These are phyloP conservation scores for Rynchops niger DNA, from an alignment of 2,113 vertebrate species.

Conservation along the genomic window DNA sequence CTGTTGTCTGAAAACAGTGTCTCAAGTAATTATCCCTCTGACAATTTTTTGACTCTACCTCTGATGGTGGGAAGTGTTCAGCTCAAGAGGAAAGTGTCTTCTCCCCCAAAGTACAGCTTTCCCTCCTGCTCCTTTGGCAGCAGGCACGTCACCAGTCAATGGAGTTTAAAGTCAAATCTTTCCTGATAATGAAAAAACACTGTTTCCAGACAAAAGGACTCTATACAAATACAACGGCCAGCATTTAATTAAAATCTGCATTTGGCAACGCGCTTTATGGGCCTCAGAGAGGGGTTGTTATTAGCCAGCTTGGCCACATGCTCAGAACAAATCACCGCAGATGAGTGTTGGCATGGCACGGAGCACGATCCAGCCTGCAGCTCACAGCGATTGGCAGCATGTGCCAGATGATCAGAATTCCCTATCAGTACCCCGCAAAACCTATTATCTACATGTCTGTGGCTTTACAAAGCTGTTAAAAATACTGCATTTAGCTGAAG, in stretches of 20 bases:
- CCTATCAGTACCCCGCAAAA: not conserved
- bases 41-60: not conserved
- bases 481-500: not conserved
- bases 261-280: not conserved
- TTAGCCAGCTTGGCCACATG: not conserved
- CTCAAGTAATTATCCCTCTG: not conserved
- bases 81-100: not conserved
- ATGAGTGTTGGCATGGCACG: not conserved
- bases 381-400: not conserved
- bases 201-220: not conserved
- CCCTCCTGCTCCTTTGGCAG: not conserved
- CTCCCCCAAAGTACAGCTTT: not conserved
- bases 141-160: not conserved
- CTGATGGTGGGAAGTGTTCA: not conserved
- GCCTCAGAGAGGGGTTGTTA: not conserved
- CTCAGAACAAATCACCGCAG: not conserved
- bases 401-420: not conserved
- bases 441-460: not conserved
- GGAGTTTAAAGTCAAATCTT: not conserved
- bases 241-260: constrained; percentile 20
- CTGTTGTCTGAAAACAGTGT: not conserved
- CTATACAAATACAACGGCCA: not conserved
- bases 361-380: not conserved
- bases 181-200: not conserved
- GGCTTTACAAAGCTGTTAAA: not conserved